Conservation (phyloP, 2,113 vertebrate genomes). For the Chaetops frenatus region DNA sequence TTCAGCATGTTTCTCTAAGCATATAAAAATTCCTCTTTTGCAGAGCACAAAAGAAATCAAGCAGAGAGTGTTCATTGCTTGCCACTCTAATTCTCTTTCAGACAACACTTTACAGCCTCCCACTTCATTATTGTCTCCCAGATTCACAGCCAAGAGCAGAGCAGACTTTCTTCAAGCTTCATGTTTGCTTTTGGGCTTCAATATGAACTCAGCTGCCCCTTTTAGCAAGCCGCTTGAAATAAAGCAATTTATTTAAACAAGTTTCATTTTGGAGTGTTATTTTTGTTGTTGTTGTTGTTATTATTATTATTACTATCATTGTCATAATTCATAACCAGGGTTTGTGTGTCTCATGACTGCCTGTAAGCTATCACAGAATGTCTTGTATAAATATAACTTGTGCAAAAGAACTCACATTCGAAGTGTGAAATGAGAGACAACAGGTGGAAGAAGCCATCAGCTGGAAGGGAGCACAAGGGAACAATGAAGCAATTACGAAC, state of each 20-base stretch:
- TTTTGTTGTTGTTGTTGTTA: background rate
- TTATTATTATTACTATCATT: background rate
- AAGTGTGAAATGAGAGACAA: conserved; percentile 37
- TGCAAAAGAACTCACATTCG: background rate
- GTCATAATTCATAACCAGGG: background rate
- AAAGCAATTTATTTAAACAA: background rate
- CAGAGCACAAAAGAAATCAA: background rate
- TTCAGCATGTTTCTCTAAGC: background rate
- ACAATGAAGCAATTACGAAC: conserved; percentile 47
- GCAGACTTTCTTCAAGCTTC: background rate
- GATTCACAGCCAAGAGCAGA: background rate
- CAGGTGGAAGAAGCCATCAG: conserved; percentile 53
- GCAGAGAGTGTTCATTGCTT: background rate
- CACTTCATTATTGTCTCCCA: background rate
- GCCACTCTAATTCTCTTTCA: background rate
- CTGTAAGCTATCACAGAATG: background rate
- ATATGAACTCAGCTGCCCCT: background rate
- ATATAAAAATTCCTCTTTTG: background rate
- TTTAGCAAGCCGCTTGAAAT: background rate
- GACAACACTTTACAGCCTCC: background rate
- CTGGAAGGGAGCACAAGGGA: conserved; percentile 47
- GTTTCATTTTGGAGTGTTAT: background rate
- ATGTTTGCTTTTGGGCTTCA: background rate
- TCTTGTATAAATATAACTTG: background rate
- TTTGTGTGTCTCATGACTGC: background rate